Conservation (phyloP, 2,888 invertebrate species). For the Conomelus anceps region DNA sequence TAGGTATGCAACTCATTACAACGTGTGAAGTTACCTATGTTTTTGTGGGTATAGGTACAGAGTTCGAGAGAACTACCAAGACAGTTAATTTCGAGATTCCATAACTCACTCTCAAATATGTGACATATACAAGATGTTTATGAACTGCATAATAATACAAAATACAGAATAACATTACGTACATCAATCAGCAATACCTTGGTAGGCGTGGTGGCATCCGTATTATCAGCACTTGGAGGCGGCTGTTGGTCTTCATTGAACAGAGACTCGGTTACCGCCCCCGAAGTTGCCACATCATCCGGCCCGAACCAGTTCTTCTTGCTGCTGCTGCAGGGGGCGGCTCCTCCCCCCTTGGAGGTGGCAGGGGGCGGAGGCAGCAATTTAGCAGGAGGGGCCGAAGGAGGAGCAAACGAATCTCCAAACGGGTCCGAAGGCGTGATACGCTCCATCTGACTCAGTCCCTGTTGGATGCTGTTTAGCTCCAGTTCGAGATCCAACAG, state of each 20-base stretch:
- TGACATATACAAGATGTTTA: too few relatives aligned
- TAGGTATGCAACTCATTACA: too few relatives aligned
- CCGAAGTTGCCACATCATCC: slow-evolving; percentile 47
- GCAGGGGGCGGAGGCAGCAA: slow-evolving; percentile 46
- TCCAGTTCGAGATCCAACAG: slow-evolving; percentile 82
- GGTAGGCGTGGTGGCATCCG: neutral
- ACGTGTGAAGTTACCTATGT: too few relatives aligned
- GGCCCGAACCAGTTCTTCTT: slow-evolving; percentile 32
- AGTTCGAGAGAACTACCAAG: too few relatives aligned
- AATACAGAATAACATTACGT: too few relatives aligned
- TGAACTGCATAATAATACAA: too few relatives aligned
- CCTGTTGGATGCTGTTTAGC: slow-evolving; percentile 75
- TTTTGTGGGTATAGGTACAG: too few relatives aligned
- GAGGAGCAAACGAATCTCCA: slow-evolving; percentile 52
- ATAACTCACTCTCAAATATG: too few relatives aligned
- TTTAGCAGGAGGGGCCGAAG: slow-evolving; percentile 47
- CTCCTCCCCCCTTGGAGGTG: neutral
- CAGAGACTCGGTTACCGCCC: slow-evolving; percentile 31
- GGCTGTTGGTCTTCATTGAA: slow-evolving; percentile 2
- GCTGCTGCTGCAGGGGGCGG: neutral
- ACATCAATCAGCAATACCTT: too few relatives aligned
- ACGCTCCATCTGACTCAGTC: slow-evolving; percentile 81
- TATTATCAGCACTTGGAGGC: neutral
- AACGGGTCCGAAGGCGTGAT: slow-evolving; percentile 65
- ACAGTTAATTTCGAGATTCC: too few relatives aligned